These are phyloP conservation scores for Petromus typicus DNA, from an alignment of 2,113 vertebrate species.

Conservation along the genomic window DNA sequence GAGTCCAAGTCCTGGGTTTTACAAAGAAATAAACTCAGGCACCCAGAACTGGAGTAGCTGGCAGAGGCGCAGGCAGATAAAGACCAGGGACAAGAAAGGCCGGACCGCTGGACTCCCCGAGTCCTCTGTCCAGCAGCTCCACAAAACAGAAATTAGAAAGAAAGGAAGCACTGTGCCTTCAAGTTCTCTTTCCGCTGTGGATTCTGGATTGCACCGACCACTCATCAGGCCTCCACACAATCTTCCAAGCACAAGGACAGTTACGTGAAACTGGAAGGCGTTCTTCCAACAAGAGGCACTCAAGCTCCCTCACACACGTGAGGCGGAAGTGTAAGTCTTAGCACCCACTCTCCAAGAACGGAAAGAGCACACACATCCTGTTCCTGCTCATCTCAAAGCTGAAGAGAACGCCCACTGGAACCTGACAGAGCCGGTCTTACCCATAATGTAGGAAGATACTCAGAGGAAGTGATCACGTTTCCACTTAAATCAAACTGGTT, in stretches of 20 bases:
- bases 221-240: not conserved
- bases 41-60: not conserved
- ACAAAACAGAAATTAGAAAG: not conserved
- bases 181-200: not conserved
- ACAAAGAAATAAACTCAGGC: not conserved
- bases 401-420: not conserved
- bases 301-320: not conserved
- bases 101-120: not conserved
- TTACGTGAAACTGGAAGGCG: not conserved
- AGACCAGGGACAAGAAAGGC: not conserved
- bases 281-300: not conserved
- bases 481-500: slow-evolving; percentile 98
- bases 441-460: slow-evolving; percentile 95
- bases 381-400: not conserved
- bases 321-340: not conserved
- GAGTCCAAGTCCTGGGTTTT: not conserved
- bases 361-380: too few species aligned
- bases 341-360: not conserved
- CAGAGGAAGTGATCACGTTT: slow-evolving; percentile 95
- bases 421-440: slow-evolving; percentile 85
- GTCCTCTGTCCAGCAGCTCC: not conserved
- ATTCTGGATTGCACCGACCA: not conserved
- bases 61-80: not conserved
- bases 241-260: not conserved
- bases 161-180: not conserved